Conservation (phyloP, 2,113 vertebrate genomes). For the Hippocampus comes region DNA sequence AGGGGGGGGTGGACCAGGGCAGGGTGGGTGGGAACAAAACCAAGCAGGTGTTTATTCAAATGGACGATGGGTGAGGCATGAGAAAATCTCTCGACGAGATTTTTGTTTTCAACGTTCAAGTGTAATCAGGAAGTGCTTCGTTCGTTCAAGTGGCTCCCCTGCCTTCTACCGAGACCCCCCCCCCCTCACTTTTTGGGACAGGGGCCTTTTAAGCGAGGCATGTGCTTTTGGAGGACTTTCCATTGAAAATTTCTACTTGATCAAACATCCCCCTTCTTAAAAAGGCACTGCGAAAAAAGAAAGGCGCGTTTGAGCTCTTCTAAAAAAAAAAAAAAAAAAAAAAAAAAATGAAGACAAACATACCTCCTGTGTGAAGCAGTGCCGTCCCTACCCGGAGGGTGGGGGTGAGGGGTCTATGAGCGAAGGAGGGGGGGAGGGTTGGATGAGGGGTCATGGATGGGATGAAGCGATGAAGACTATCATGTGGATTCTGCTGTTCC, state of each 20-base stretch:
- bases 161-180: neutral
- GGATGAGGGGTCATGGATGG: slow-evolving; percentile 22
- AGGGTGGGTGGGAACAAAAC: too few species aligned
- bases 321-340: neutral
- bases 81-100: slow-evolving; percentile 46
- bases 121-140: slow-evolving; percentile 85
- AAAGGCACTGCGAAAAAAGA: slow-evolving; percentile 73
- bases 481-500: slow-evolving; percentile 10
- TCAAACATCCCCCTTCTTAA: slow-evolving; percentile 38
- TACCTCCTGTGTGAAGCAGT: slow-evolving; percentile 14
- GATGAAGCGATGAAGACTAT: slow-evolving; percentile 34
- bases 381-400: slow-evolving; percentile 12
- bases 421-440: slow-evolving; percentile 8
- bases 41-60: slow-evolving; percentile 13
- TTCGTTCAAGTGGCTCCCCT: slow-evolving; percentile 45
- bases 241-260: slow-evolving; percentile 20
- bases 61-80: slow-evolving; percentile 57
- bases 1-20: slow-evolving; percentile 7
- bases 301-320: slow-evolving; percentile 59
- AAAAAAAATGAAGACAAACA: slow-evolving; percentile 27
- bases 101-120: slow-evolving; percentile 73
- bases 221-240: slow-evolving; percentile 16
- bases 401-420: slow-evolving; percentile 25
- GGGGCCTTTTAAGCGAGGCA: slow-evolving; percentile 29
- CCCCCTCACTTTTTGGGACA: neutral